These are phyloP conservation scores for Channa striata DNA, from an alignment of 2,797 vertebrate genomes.

Conservation along the genomic window DNA sequence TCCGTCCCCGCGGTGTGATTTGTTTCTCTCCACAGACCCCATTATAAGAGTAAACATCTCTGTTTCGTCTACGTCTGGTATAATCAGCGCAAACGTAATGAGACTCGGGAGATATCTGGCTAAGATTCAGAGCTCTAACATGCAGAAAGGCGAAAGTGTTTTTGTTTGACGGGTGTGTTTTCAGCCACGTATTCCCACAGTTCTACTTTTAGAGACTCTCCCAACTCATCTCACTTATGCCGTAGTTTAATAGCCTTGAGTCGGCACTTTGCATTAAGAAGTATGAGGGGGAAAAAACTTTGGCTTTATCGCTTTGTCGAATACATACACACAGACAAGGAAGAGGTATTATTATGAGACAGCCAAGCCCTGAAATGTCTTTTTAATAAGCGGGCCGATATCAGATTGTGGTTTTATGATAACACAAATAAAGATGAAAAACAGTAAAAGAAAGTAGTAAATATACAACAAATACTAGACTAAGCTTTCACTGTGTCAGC, in stretches of 20 bases:
- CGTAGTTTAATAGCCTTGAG: slow-evolving; percentile 48
- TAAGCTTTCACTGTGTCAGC: slow-evolving; percentile 34
- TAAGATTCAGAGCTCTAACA: slow-evolving; percentile 37
- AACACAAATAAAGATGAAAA: slow-evolving; percentile 51
- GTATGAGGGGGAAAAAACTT: slow-evolving; percentile 20
- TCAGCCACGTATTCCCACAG: background rate
- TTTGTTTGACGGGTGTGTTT: slow-evolving; percentile 11
- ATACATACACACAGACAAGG: slow-evolving; percentile 24
- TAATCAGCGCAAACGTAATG: slow-evolving; percentile 56
- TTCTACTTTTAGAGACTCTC: slow-evolving; percentile 12
- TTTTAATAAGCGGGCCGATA: slow-evolving; percentile 49
- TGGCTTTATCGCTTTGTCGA: slow-evolving; percentile 43
- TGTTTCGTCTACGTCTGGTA: slow-evolving; percentile 40
- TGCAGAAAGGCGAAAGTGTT: background rate
- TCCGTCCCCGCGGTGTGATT: slow-evolving; percentile 57
- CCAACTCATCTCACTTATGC: slow-evolving; percentile 40
- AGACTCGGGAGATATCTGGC: slow-evolving; percentile 66
- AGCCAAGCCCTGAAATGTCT: slow-evolving; percentile 19
- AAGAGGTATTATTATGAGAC: slow-evolving; percentile 47
- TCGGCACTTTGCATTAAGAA: slow-evolving; percentile 56
- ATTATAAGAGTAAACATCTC: slow-evolving; percentile 64
- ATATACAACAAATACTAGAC: slow-evolving; percentile 11
- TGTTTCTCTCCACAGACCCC: slow-evolving; percentile 46
- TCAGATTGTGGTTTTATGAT: slow-evolving; percentile 48
- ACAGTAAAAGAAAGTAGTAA: slow-evolving; percentile 22